Evolutionary conservation across 2,888 invertebrate genomes (phyloP).

Genomic region (Acrobeloides nanus): DNA sequence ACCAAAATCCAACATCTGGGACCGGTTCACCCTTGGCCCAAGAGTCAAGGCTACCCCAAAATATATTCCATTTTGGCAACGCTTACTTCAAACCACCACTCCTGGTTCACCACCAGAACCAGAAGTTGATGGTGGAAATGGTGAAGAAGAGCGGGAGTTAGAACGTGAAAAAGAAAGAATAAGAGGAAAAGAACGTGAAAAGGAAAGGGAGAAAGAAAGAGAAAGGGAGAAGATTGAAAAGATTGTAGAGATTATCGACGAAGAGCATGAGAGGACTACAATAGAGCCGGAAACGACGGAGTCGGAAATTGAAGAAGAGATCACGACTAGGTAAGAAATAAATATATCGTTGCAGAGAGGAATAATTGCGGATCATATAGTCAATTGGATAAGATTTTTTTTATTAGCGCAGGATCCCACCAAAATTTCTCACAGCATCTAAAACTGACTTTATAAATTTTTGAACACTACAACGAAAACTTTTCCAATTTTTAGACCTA

Average conservation of each 20-base stretch:
- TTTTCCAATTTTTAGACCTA: background rate
- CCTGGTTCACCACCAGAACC: constrained; percentile 8
- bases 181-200: constrained; percentile 9
- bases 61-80: constrained; percentile 50
- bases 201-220: constrained; percentile 10
- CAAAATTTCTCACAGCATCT: too few relatives aligned
- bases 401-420: too few relatives aligned
- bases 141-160: too few relatives aligned
- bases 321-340: constrained; percentile 6
- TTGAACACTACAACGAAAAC: too few relatives aligned
- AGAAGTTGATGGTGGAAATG: constrained; percentile 9
- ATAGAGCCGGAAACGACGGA: background rate
- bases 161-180: constrained; percentile 2
- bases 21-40: constrained; percentile 40
- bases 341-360: background rate
- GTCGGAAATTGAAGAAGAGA: constrained; percentile 7
- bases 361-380: too few relatives aligned
- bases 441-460: too few relatives aligned
- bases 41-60: too few relatives aligned
- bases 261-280: background rate
- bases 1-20: constrained; percentile 39
- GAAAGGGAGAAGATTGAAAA: too few relatives aligned
- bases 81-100: constrained; percentile 29
- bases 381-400: too few relatives aligned
- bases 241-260: too few relatives aligned